Evolutionary conservation across 1,140 invertebrate species (phyloP), one percentile per base, ranked within the genome.

Genomic region (Lepidurus couesii): DNA sequence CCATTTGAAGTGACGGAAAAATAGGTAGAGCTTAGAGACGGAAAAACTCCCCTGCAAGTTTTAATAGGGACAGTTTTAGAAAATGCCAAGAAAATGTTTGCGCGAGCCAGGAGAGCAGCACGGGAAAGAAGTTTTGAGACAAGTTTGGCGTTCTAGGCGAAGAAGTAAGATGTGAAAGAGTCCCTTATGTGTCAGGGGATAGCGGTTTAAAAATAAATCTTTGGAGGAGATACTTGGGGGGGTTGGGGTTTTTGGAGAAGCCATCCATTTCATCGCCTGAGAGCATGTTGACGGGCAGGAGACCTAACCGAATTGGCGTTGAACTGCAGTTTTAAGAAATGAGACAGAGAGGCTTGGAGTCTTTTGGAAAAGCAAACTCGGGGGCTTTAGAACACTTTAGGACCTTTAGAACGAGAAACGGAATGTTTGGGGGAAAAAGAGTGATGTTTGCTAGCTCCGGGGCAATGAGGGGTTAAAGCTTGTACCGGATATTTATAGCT

Each of bases 121-220:
- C 0, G 16, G 53, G 8, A 65, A 21, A 65, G 53, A 13, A n/a
- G 13, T 47, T 21, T 65, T n/a, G 16, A 7, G 47, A 13, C 9
- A 65, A 65, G 47, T 65, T 13, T 9, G 5, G 47, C 47, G 0
- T 13, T 6, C 21, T 13, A 65, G 21, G 47, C 47, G 1, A 26
- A 26, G 47, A 65, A 65, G 47, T 65, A 65, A 65, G 47, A 65
- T 21, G 47, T 65, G 47, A 65, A 65, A 65, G 47, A 65, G 47
- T 21, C 45, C 47, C 13, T 65, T 65, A 65, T 65, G 11, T 65
- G 47, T 65, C 47, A 65, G 47, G 6, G 9, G 4, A 65, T 34
- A 21, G 53, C 53, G 53, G 53, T 65, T 65, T 65, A 65, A 65
- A 65, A 65, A 65, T 65, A 65, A 65, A 65, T 65, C n/a, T 65